Conservation (phyloP, 2,888 invertebrate genomes). For the Lissocephala sabroskyi region DNA sequence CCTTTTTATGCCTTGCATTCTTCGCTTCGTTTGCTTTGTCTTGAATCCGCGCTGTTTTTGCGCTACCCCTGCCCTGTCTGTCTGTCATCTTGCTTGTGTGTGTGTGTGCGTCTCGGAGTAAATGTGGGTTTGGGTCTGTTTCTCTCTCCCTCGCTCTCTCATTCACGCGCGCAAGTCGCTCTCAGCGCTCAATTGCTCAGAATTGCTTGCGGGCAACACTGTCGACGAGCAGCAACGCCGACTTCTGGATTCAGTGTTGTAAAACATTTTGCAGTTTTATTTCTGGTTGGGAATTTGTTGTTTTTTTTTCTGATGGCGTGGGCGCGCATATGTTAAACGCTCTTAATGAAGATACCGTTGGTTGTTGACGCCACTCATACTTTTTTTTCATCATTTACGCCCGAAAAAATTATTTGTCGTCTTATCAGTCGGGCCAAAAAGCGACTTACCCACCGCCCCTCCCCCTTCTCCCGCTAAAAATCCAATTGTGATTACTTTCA, state of each 20-base stretch:
- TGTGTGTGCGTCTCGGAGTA: no score
- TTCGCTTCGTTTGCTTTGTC: conserved; percentile 4
- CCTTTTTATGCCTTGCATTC: conserved; percentile 58
- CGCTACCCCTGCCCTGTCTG: not conserved
- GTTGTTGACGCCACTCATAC: not conserved
- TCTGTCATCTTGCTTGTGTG: no score
- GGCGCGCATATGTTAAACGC: conserved; percentile 31
- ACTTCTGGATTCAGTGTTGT: not conserved
- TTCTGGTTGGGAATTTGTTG: conserved; percentile 20
- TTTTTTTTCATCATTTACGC: conserved; percentile 42
- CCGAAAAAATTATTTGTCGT: conserved; percentile 22
- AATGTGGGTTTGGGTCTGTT: no score
- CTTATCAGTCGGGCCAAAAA: conserved; percentile 24
- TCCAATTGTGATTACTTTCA: conserved; percentile 53
- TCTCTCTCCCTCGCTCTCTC: no score
- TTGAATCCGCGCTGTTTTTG: conserved; percentile 3
- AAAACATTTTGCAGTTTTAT: conserved; percentile 12
- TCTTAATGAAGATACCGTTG: no score
- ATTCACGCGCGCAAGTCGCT: conserved; percentile 62
- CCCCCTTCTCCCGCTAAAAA: no score
- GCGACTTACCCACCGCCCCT: no score
- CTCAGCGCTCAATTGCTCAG: conserved; percentile 42
- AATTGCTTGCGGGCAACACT: conserved; percentile 6
- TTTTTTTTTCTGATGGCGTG: conserved; percentile 61
- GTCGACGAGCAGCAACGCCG: no score